A percentile compares a stretch with the other conserved stretches of the same genome.
These are phyloP conservation scores for Hippopotamus amphibius DNA, from an alignment of 2,113 vertebrate species.

Conservation along the genomic window DNA sequence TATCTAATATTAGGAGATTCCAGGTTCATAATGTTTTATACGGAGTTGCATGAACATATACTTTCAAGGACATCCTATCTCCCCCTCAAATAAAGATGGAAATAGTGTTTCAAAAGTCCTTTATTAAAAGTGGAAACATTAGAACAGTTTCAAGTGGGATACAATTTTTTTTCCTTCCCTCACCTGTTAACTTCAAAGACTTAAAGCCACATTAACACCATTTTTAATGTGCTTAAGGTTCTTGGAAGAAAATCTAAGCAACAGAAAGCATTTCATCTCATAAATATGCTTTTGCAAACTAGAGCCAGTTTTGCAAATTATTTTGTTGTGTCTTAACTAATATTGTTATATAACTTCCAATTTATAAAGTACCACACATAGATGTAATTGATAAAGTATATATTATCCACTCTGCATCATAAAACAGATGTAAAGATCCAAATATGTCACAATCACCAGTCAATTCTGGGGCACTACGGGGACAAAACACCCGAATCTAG, in stretches of 20 bases:
- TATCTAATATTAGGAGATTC: not conserved
- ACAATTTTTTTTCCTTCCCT: not conserved
- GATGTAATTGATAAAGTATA: not conserved
- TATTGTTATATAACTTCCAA: conserved; percentile 33
- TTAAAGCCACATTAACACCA: conserved; percentile 20
- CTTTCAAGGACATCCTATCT: not conserved
- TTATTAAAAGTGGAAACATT: conserved; percentile 29
- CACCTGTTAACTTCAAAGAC: conserved; percentile 36
- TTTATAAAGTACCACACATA: not conserved
- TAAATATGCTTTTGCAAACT: conserved; percentile 18
- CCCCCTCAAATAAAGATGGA: not conserved
- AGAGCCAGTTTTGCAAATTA: conserved; percentile 18
- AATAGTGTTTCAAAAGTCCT: not conserved
- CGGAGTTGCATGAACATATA: not conserved
- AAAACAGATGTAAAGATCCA: not conserved
- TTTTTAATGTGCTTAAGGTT: conserved; percentile 3
- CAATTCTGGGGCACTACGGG: not conserved
- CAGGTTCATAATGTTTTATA: not conserved
- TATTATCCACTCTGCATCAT: not conserved
- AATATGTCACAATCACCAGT: not conserved
- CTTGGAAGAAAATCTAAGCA: conserved; percentile 37
- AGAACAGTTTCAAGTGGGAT: not conserved
- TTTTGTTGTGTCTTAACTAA: conserved; percentile 38
- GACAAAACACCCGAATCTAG: not conserved
- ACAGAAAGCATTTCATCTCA: conserved; percentile 14